Evolutionary conservation across 2,113 vertebrate species (phyloP).

Genomic region (Cygnus buccinator): DNA sequence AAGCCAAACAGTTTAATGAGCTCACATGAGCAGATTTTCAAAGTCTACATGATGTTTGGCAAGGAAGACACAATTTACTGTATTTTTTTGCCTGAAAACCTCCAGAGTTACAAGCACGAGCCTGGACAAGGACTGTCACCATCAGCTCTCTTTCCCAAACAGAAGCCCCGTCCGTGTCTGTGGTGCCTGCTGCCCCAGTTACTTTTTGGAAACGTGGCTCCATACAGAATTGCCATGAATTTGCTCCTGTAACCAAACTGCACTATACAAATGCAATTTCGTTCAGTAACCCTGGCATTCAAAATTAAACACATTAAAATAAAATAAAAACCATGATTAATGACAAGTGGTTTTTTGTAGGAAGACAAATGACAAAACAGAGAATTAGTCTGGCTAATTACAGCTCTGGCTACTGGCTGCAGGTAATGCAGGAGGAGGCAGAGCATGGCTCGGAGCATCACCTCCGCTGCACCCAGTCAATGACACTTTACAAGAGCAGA

Average conservation of each 20-base stretch:
- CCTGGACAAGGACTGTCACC: neutral
- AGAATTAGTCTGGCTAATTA: slow-evolving; percentile 57
- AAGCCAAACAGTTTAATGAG: neutral
- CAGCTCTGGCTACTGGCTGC: slow-evolving; percentile 16
- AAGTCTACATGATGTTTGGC: slow-evolving; percentile 14
- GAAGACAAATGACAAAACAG: slow-evolving; percentile 45
- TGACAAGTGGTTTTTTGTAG: slow-evolving; percentile 27
- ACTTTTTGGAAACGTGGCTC: neutral
- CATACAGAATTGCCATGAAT: neutral
- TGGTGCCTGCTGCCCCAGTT: neutral
- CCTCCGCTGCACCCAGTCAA: neutral
- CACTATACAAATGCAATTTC: neutral
- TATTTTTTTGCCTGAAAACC: neutral
- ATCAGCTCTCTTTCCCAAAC: neutral
- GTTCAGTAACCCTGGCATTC: neutral
- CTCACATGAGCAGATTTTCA: neutral
- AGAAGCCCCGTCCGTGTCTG: neutral
- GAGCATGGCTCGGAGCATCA: neutral
- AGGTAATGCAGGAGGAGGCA: slow-evolving; percentile 39
- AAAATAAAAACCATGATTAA: slow-evolving; percentile 33
- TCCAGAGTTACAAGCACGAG: neutral
- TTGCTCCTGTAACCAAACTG: neutral
- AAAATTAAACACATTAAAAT: slow-evolving; percentile 31
- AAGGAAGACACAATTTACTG: neutral
- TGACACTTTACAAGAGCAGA: neutral